These are phyloP conservation scores for Elephas maximus DNA, from an alignment of 2,113 vertebrate species.

Conservation along the genomic window DNA sequence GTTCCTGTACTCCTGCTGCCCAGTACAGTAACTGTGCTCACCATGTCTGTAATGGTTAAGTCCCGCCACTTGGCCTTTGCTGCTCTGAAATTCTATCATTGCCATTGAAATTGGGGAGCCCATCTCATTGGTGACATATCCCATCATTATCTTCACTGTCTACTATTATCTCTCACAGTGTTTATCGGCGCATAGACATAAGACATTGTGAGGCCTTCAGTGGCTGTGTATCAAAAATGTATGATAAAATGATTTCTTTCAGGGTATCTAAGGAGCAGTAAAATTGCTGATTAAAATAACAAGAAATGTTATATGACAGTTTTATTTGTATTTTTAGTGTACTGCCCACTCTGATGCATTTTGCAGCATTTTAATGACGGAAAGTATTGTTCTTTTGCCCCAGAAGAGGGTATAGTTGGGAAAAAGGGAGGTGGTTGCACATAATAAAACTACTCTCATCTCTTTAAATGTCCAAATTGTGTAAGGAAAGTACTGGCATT, in stretches of 20 bases:
- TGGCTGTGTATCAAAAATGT: not conserved
- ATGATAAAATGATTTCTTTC: not conserved
- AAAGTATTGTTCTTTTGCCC: not conserved
- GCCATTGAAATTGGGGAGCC: not conserved
- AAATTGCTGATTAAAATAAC: constrained; percentile 33
- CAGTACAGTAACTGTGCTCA: not conserved
- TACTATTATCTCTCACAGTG: not conserved
- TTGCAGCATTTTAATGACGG: constrained; percentile 11
- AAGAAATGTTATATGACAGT: not conserved
- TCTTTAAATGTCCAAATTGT: not conserved
- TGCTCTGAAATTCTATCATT: not conserved
- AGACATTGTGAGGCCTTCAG: not conserved
- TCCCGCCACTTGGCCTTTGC: not conserved
- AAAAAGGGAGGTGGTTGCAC: not conserved
- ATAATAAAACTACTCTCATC: not conserved
- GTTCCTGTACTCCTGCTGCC: not conserved
- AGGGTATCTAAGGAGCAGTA: not conserved
- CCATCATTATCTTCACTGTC: not conserved
- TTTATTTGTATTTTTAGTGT: constrained; percentile 36
- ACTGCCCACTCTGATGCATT: not conserved
- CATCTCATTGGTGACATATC: not conserved
- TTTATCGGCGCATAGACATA: not conserved
- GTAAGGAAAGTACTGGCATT: constrained; percentile 30
- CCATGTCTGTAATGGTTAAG: not conserved
- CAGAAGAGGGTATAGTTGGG: not conserved